Evolutionary conservation across 2,888 invertebrate species (phyloP), one percentile per base, ranked within the genome.

Genomic region (Dicyrtoma fusca): DNA sequence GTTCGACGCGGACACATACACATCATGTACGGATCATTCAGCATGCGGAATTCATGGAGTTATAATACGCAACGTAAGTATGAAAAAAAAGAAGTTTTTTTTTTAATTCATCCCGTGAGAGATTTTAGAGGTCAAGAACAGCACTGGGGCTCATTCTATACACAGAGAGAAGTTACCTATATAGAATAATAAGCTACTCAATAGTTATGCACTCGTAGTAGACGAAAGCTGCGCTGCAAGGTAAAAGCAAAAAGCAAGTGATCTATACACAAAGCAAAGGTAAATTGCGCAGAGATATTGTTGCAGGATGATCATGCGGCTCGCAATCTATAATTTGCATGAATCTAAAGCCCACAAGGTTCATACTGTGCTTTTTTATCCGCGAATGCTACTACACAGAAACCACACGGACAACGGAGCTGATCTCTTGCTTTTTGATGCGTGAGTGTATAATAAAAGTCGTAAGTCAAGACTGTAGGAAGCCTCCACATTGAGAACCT

Each of bases 221-320:
- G 49, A 17, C 49, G 49, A 49, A 44, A n/a, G n/a, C n/a, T n/a
- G n/a, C n/a, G 34, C 34, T 34, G 34, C 34, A 34, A 8, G 34
- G 34, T 34, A 34, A 5, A 8, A 34, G 8, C 34, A 34, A 34
- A 5, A 8, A 34, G 8, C 34, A 34, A 34, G 4, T 34, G 34
- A 34, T 34, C 61, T 61, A 61, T 61, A 61, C 42, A 42, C 61
- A 61, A 61, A 42, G 61, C 42, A 61, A 61, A 61, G 61, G 61
- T 61, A 61, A 61, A 63, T 45, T 21, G 47, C 45, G 47, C 63
- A 42, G 63, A 23, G 63, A 42, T 63, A 63, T 63, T 63, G 63
- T 63, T 63, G 63, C 63, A 63, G 47, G 47, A 63, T 47, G 47
- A 63, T 47, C 47, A 63, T 42, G 49, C 17, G 49, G 14, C 17